phyloP scores from a whole-genome alignment of 2,113 vertebrate species.

The Epinephelus cyanopodus region DNA sequence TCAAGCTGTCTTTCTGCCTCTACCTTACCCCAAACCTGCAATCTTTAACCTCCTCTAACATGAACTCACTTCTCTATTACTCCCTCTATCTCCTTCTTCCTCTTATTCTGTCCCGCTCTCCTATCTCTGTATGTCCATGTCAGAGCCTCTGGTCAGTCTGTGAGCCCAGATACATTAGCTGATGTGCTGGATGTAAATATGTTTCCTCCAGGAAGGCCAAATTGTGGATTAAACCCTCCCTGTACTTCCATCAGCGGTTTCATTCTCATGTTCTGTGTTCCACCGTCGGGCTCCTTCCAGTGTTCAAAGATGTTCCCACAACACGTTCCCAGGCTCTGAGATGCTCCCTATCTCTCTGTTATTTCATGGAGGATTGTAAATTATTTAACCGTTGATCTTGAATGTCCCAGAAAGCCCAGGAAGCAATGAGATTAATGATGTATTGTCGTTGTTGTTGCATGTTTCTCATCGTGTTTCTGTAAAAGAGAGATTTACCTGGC shows the following conservation, averaged over 20 bases:
- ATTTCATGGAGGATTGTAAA: conserved; percentile 77
- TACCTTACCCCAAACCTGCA: conserved; percentile 36
- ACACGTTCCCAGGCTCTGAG: conserved; percentile 52
- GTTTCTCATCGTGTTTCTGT: conserved; percentile 83
- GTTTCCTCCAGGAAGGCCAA: conserved; percentile 60
- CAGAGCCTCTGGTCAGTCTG: conserved; percentile 68
- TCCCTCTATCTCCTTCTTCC: conserved; percentile 18
- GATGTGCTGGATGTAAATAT: conserved; percentile 80
- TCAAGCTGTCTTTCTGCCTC: conserved; percentile 54
- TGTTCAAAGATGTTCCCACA: conserved; percentile 60
- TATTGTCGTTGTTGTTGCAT: conserved; percentile 84
- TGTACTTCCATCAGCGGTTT: conserved; percentile 41
- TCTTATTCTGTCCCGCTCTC: conserved; percentile 28
- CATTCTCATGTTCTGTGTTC: conserved; percentile 63
- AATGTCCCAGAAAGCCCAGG: conserved; percentile 79
- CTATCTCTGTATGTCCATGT: conserved; percentile 55
- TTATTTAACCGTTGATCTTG: conserved; percentile 75
- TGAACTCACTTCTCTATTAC: conserved; percentile 27
- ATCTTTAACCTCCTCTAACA: conserved; percentile 42
- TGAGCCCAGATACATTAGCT: conserved; percentile 70
- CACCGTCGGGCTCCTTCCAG: conserved; percentile 46
- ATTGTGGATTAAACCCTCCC: conserved; percentile 49
- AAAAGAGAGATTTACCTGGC: conserved; percentile 80
- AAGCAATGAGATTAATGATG: conserved; percentile 82
- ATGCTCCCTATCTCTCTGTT: conserved; percentile 53